These are phyloP conservation scores for Muscidifurax raptorellus DNA, from an alignment of 1,140 invertebrate species.

Conservation along the genomic window DNA sequence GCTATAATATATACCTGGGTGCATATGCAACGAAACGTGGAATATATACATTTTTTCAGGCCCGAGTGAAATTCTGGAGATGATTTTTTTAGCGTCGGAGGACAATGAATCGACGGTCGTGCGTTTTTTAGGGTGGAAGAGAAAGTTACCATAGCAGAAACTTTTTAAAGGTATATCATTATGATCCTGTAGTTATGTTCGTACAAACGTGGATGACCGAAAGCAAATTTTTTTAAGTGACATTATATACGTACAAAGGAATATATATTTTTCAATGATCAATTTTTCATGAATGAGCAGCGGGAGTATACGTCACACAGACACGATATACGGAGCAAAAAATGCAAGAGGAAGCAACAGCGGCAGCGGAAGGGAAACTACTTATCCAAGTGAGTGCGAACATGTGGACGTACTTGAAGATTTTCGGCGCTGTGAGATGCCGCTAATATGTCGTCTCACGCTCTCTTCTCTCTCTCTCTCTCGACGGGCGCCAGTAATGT, in stretches of 20 bases:
- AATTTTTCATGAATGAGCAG: constrained; percentile 11
- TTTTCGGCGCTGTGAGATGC: constrained; percentile 26
- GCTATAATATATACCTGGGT: too few relatives aligned
- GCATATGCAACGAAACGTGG: not conserved
- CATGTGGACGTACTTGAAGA: constrained; percentile 61
- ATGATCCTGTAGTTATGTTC: too few relatives aligned
- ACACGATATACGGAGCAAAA: not conserved
- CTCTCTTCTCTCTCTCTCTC: not conserved
- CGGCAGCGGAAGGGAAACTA: constrained; percentile 34
- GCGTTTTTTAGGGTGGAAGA: not conserved
- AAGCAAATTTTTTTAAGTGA: too few relatives aligned
- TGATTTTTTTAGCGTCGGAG: not conserved
- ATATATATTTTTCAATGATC: not conserved
- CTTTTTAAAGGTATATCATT: not conserved
- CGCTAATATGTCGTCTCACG: constrained; percentile 49
- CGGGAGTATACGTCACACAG: not conserved
- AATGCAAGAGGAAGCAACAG: not conserved
- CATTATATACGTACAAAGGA: not conserved
- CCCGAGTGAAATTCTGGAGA: not conserved
- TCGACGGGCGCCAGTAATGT: not conserved
- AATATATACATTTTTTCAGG: not conserved
- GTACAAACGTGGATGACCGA: too few relatives aligned
- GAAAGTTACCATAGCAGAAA: not conserved
- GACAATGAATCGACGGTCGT: not conserved
- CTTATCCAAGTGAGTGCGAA: constrained; percentile 46